phyloP scores from a whole-genome alignment of 2,888 invertebrate genomes.

The Synergus itoensis region DNA sequence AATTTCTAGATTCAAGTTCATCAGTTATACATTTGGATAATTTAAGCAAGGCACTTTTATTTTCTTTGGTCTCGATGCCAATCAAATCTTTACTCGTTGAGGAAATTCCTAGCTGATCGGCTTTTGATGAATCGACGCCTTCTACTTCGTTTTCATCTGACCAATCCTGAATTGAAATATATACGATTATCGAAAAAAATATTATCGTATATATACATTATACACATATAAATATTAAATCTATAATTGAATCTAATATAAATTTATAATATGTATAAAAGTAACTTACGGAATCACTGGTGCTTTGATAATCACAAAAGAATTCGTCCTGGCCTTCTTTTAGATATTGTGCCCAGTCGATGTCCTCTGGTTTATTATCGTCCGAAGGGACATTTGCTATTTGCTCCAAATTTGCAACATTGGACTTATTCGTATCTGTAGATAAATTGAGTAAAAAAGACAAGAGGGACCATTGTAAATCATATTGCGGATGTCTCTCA shows the following conservation, averaged over 20 bases:
- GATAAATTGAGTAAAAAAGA: slow-evolving; percentile 78
- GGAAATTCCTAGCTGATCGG: slow-evolving; percentile 9
- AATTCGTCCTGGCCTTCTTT: slow-evolving; percentile 77
- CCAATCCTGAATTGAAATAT: slow-evolving; percentile 49
- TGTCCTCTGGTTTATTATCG: slow-evolving; percentile 73
- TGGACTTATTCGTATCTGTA: slow-evolving; percentile 68
- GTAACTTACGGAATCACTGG: slow-evolving; percentile 70
- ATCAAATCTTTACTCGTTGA: slow-evolving; percentile 2
- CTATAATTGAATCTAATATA: not conserved
- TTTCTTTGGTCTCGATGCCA: slow-evolving; percentile 1
- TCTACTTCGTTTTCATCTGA: slow-evolving; percentile 56
- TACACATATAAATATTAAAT: not conserved
- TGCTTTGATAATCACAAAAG: slow-evolving; percentile 70
- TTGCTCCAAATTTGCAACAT: slow-evolving; percentile 62
- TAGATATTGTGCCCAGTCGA: slow-evolving; percentile 79
- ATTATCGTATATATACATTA: not conserved
- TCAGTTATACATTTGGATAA: slow-evolving; percentile 60
- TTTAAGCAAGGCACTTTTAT: slow-evolving; percentile 52
- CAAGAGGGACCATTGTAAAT: slow-evolving; percentile 79
- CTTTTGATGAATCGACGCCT: slow-evolving; percentile 42
- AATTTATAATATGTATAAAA: slow-evolving; percentile 1
- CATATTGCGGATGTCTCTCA: slow-evolving; percentile 75
- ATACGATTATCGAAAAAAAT: not conserved
- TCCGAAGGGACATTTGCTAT: slow-evolving; percentile 60
- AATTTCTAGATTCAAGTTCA: slow-evolving; percentile 65